Evolutionary conservation across 1,140 invertebrate species (phyloP).

Genomic region (Lepidurus apus): DNA sequence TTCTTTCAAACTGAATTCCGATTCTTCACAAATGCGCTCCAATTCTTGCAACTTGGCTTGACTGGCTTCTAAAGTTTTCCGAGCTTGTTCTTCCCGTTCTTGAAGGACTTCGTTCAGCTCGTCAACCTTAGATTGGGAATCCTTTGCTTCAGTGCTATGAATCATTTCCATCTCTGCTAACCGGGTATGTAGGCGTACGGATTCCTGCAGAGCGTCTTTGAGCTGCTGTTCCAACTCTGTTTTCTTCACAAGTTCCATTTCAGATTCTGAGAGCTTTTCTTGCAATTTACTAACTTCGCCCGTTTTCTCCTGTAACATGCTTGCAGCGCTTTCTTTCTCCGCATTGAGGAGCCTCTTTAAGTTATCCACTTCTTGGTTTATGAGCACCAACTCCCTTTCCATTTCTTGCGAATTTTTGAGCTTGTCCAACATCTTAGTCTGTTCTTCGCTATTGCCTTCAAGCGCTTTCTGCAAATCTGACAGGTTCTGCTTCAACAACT

Average conservation of each 20-base stretch:
- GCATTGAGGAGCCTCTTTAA: conserved; percentile 39
- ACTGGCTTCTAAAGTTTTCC: conserved; percentile 41
- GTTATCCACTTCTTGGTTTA: conserved; percentile 42
- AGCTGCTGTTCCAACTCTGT: neutral
- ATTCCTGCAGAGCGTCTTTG: neutral
- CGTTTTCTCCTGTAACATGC: conserved; percentile 21
- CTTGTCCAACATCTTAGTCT: conserved; percentile 39
- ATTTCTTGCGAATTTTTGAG: neutral
- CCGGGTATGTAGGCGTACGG: neutral
- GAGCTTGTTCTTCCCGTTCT: conserved; percentile 47
- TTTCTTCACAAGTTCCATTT: conserved; percentile 7
- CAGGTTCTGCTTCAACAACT: conserved; percentile 43
- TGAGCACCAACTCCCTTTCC: conserved; percentile 37
- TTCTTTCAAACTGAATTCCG: neutral
- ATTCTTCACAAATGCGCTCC: neutral
- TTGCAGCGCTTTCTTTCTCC: conserved; percentile 34
- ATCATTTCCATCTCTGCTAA: neutral
- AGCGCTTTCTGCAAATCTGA: conserved; percentile 39
- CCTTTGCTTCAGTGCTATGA: neutral
- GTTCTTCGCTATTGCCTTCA: conserved; percentile 42
- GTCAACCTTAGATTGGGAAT: conserved; percentile 44
- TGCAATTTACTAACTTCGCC: conserved; percentile 8
- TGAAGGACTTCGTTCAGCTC: conserved; percentile 46
- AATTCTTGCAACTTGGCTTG: conserved; percentile 8
- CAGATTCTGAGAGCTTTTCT: conserved; percentile 21